Base-by-base conservation (phyloP, 2,888 invertebrate species). In the Macrosoma leucophasiata region DNA sequence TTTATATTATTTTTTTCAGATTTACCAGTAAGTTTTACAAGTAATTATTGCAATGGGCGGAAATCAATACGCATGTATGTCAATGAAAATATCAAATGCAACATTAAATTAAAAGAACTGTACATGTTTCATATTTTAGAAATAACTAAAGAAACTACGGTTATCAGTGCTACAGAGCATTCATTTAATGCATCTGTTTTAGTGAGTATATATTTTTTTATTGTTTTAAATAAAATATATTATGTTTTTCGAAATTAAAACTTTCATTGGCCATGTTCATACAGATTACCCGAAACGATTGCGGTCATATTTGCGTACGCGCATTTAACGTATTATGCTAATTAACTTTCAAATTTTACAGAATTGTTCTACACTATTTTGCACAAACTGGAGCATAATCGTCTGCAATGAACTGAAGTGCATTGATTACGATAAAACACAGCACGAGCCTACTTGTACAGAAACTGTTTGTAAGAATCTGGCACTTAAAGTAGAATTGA, bases 301-400 rank as follows among this genome's bases (percentile, higher is more conserved):
- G n/a, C n/a, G 8, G 18, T 21, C 4, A 21, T 21, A n/a, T 21
- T 9, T n/a, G 7, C 4, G 9, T 5, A 4, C 7, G 12, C 10
- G 4, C 4, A 24, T 11, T 13, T 4, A 9, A 24, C n/a, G 12
- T 12, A 24, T 26, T 15, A 11, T 26, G 5, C 19, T 17, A 15
- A 14, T 32, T 11, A 13, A n/a, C 11, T 21, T 14, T 19, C 11
- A n/a, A 3, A 11, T 31, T 33, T 76, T 73, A 32, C 67, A 82
- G 84, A 70, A 79, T 48, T 81, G 79, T 48, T 62, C 75, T 10
- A 61, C 52, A 20, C 46, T 78, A 13, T 57, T 74, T 41, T 81
- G 81, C 43, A 59, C 67, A 3, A 71, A 74, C 46, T 81, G 74
- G 78, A 72, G 68, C 20, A 48, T 70, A 4, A 36, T 65, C 10